A percentile compares a stretch with the other conserved stretches of the same genome.
phyloP scores from a whole-genome alignment of 2,888 invertebrate species.

The Amphipoea lucens region DNA sequence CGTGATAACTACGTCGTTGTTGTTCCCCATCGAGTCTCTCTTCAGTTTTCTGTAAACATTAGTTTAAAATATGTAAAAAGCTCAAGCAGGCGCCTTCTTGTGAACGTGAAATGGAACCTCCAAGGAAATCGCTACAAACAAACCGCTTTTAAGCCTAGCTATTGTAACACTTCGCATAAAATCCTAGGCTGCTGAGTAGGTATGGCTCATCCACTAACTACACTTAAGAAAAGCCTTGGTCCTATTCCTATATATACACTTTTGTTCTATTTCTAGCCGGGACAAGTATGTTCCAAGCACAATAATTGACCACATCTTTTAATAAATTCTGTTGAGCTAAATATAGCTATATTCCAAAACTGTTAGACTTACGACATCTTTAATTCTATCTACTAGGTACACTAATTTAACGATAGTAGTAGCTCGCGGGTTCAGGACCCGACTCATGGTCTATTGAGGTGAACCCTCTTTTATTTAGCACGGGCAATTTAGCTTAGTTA shows the following conservation, averaged over 20 bases:
- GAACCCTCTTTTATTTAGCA: slow-evolving; percentile 62
- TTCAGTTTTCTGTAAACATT: slow-evolving; percentile 94
- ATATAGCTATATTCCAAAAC: slow-evolving; percentile 3
- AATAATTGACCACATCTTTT: slow-evolving; percentile 11
- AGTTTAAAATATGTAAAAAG: not conserved
- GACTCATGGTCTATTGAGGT: slow-evolving; percentile 55
- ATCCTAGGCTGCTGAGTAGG: not conserved
- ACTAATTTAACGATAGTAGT: slow-evolving; percentile 46
- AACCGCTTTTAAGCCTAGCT: not conserved
- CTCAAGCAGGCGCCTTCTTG: not conserved
- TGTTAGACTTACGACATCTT: slow-evolving; percentile 1
- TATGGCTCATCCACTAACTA: not conserved
- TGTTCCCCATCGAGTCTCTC: slow-evolving; percentile 94
- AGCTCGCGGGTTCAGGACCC: slow-evolving; percentile 42
- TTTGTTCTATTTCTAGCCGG: slow-evolving; percentile 9
- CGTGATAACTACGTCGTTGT: slow-evolving; percentile 93
- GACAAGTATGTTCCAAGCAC: not conserved
- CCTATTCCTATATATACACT: not conserved
- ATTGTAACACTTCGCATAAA: not conserved
- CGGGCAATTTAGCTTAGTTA: slow-evolving; percentile 68
- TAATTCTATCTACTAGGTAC: slow-evolving; percentile 10
- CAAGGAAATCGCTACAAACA: not conserved
- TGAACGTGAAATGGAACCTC: slow-evolving; percentile 21
- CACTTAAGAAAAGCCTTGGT: not conserved
- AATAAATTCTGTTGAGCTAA: not conserved